phyloP scores from a whole-genome alignment of 2,888 invertebrate species.

The Morpho achilles region DNA sequence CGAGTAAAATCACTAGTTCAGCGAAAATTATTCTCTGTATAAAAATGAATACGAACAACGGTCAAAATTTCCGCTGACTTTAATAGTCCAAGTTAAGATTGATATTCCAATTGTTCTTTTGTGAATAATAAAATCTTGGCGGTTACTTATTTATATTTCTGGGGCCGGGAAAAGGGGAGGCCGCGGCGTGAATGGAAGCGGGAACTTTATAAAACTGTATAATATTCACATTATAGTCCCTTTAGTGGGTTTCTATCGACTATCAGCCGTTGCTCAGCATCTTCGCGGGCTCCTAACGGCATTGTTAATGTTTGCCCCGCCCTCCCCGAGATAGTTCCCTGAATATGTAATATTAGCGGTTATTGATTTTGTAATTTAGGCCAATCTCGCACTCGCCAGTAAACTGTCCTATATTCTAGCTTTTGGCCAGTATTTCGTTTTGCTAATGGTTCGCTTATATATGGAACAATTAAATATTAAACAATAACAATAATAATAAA shows the following conservation, averaged over 20 bases:
- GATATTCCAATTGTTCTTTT: constrained; percentile 15
- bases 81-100: constrained; percentile 12
- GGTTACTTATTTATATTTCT: constrained; percentile 28
- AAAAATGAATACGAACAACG: no score
- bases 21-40: no score
- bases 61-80: no score
- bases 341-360: constrained; percentile 47
- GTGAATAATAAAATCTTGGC: constrained; percentile 19
- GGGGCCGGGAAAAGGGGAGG: constrained; percentile 23
- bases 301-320: constrained; percentile 64
- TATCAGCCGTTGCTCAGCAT: constrained; percentile 66
- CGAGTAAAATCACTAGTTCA: no score
- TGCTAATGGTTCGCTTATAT: no score
- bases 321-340: constrained; percentile 48
- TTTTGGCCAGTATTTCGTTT: no score
- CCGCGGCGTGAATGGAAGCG: constrained; percentile 29
- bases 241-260: constrained; percentile 64
- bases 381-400: neutral
- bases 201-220: constrained; percentile 70
- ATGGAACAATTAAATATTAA: no score
- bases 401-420: no score
- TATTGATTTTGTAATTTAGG: constrained; percentile 14
- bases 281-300: constrained; percentile 66
- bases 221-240: constrained; percentile 71
- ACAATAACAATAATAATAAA: no score